Evolutionary conservation across 2,113 vertebrate species (phyloP), one percentile per base, ranked within the genome.

Genomic region (Hippoglossus stenolepis): DNA sequence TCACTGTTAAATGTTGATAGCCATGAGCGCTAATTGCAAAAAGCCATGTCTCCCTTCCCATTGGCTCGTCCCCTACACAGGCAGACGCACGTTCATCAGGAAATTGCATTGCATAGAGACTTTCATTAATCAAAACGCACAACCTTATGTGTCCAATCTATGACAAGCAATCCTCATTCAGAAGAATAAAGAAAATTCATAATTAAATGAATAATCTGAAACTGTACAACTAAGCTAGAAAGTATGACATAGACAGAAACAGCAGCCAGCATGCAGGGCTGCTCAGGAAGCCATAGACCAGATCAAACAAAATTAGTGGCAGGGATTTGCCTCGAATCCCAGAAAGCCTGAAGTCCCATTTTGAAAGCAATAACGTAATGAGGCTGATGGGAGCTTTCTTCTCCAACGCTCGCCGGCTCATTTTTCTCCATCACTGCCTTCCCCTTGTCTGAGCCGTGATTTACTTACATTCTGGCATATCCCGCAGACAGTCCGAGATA

Each of bases 351-450:
- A 79, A 73, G 75, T 51, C 58, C 14, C 79, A 53, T 66, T 73
- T 21, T 79, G 80, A 75, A 85, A 67, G 75, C 74, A 81, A 59
- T 67, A 74, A 84, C 40, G 58, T 85, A 78, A 86, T 75, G 72
- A 88, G 82, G 57, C 47, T 82, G 70, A 77, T 51, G 77, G 47
- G 64, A 74, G 49, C 23, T 21, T 60, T 54, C 60, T 28, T n/a
- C 59, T 70, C 78, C 59, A 77, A 75, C 38, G 43, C 71, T 26
- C 24, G 2, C 28, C 43, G 0, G 24, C 70, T 82, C 73, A 23
- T 65, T 76, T 61, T 18, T 26, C 43, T 61, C 63, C 9, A 21
- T 83, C 73, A 53, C 38, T 13, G n/a, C 18, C 81, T 68, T 65
- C 61, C 28, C 28, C 62, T 69, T 14, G 66, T 84, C 75, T 87